Evolutionary conservation across 2,797 vertebrate species (phyloP).

Genomic region (Carapus acus): DNA sequence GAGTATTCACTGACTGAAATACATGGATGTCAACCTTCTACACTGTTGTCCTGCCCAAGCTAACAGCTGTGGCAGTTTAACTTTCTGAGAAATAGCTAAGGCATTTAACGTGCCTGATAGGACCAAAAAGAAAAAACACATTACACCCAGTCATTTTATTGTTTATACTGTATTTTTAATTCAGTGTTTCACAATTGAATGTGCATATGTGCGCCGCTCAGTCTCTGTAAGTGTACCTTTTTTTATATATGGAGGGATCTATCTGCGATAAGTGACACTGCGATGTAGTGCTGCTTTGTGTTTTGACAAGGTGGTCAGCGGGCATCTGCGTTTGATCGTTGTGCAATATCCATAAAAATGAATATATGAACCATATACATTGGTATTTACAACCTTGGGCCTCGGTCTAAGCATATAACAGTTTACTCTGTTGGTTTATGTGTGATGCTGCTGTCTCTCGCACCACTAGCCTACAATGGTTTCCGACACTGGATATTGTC

Average conservation of each 20-base stretch:
- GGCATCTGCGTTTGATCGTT: constrained; percentile 56
- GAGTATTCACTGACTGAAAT: constrained; percentile 12
- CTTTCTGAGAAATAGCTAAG: constrained; percentile 40
- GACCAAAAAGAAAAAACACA: constrained; percentile 58
- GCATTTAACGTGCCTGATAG: constrained; percentile 46
- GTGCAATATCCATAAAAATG: constrained; percentile 70
- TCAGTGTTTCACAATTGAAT: constrained; percentile 59
- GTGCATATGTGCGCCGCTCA: constrained; percentile 50
- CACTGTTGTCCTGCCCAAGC: constrained; percentile 14
- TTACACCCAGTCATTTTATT: constrained; percentile 28
- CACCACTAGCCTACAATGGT: constrained; percentile 64
- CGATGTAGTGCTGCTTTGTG: constrained; percentile 48
- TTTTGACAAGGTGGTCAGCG: constrained; percentile 46
- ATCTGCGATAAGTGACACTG: constrained; percentile 46
- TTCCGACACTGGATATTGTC: constrained; percentile 72
- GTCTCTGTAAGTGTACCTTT: constrained; percentile 43
- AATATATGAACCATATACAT: constrained; percentile 47
- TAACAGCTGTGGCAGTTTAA: constrained; percentile 16
- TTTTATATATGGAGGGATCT: constrained; percentile 49
- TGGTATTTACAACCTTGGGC: constrained; percentile 40
- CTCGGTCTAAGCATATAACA: constrained; percentile 44
- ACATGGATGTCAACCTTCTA: constrained; percentile 22
- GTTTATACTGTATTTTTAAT: constrained; percentile 50
- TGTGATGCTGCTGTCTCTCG: constrained; percentile 61
- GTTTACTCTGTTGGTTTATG: constrained; percentile 50